Conservation (phyloP, 2,797 vertebrate genomes). For the Pipistrellus kuhlii region DNA sequence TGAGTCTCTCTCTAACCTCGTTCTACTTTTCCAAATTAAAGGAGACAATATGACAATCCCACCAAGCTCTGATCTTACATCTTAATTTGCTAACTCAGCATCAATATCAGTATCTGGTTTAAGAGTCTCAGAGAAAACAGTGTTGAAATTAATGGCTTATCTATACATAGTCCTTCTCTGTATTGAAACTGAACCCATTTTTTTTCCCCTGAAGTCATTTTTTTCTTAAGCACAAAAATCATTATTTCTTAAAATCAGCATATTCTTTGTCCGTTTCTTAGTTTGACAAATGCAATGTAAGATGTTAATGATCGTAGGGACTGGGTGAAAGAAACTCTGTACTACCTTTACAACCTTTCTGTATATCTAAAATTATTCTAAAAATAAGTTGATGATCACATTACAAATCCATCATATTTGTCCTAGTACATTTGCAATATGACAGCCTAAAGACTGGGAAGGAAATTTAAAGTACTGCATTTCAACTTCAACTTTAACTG, state of each 20-base stretch:
- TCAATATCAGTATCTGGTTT: constrained; percentile 78
- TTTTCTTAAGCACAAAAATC: constrained; percentile 62
- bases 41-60: constrained; percentile 93
- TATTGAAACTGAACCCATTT: constrained; percentile 48
- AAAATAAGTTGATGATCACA: background rate
- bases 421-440: constrained; percentile 30
- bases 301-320: background rate
- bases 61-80: constrained; percentile 91
- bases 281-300: background rate
- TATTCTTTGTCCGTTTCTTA: background rate
- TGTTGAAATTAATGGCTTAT: constrained; percentile 79
- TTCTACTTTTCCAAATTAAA: constrained; percentile 91
- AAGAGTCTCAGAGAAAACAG: constrained; percentile 76
- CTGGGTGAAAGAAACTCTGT: background rate
- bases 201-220: constrained; percentile 6
- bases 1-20: constrained; percentile 88
- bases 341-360: background rate
- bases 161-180: constrained; percentile 48
- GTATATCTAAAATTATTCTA: background rate
- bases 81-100: constrained; percentile 90
- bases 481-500: constrained; percentile 41
- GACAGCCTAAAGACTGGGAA: constrained; percentile 35
- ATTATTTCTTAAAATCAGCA: constrained; percentile 53
- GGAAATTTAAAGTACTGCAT: background rate
- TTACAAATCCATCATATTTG: constrained; percentile 6